These are phyloP conservation scores for Enteromius viviparus DNA, from an alignment of 2,797 vertebrate species.

Conservation along the genomic window DNA sequence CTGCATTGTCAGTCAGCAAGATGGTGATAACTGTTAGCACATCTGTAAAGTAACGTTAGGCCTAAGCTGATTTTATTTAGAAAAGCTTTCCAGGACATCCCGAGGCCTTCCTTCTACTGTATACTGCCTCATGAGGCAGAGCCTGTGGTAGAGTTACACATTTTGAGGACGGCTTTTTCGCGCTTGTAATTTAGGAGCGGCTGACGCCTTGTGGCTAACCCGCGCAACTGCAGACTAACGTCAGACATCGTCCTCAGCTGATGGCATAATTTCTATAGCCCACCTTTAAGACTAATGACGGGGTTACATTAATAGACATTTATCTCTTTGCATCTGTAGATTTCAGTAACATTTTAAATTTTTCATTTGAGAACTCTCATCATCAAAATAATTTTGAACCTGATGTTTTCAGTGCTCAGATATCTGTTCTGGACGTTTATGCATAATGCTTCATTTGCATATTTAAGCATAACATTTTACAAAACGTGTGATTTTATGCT, in stretches of 20 bases:
- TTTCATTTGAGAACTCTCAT: background rate
- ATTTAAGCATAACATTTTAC: background rate
- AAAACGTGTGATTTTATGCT: background rate
- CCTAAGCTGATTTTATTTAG: background rate
- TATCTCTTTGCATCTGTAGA: background rate
- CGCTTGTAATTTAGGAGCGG: background rate
- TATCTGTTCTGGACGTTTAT: background rate
- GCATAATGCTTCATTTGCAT: background rate
- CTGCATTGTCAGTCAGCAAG: background rate
- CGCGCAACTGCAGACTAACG: background rate
- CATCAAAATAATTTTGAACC: background rate
- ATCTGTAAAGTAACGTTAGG: background rate
- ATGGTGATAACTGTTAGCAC: background rate
- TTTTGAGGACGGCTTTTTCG: background rate
- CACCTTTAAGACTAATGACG: background rate
- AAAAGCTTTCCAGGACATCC: background rate
- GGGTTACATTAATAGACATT: background rate
- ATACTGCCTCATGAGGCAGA: background rate
- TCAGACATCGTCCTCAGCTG: background rate
- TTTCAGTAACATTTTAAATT: background rate
- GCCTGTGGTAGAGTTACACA: background rate
- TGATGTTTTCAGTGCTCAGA: background rate
- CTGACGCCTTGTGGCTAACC: slow-evolving; percentile 8
- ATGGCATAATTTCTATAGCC: background rate
- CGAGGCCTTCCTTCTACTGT: background rate